Percentiles rank a stretch among this genome's conserved stretches.
Conservation (phyloP, 2,797 vertebrate genomes). For the Enteromius anoplus region DNA sequence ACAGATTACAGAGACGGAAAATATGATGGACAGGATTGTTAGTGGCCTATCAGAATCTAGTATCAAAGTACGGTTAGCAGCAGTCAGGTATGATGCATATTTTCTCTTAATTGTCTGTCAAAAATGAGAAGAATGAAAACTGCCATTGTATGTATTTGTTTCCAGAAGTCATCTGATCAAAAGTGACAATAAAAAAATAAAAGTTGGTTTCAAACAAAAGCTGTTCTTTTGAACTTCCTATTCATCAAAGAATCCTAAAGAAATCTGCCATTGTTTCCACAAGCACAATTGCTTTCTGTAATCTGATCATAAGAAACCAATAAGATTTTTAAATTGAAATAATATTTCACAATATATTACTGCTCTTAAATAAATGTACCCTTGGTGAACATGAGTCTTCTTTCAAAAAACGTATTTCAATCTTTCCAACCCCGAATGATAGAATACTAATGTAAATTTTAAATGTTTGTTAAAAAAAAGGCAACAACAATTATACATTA, state of each 20-base stretch:
- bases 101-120: background rate
- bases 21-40: conserved; percentile 99
- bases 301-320: background rate
- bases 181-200: background rate
- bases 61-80: conserved; percentile 98
- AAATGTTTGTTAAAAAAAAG: background rate
- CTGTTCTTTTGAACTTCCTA: background rate
- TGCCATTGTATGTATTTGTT: background rate
- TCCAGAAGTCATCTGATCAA: background rate
- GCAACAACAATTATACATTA: background rate
- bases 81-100: conserved; percentile 86
- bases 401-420: background rate
- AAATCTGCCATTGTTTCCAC: too few relatives aligned
- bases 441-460: background rate
- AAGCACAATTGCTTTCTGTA: background rate
- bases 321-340: background rate
- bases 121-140: background rate
- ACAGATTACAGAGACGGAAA: conserved; percentile 98
- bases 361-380: background rate
- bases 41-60: conserved; percentile 97
- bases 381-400: background rate
- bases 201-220: background rate
- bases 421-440: background rate
- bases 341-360: too few relatives aligned
- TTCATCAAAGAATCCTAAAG: background rate